Evolutionary conservation across 2,797 vertebrate genomes (phyloP).

Genomic region (Onychomys torridus): DNA sequence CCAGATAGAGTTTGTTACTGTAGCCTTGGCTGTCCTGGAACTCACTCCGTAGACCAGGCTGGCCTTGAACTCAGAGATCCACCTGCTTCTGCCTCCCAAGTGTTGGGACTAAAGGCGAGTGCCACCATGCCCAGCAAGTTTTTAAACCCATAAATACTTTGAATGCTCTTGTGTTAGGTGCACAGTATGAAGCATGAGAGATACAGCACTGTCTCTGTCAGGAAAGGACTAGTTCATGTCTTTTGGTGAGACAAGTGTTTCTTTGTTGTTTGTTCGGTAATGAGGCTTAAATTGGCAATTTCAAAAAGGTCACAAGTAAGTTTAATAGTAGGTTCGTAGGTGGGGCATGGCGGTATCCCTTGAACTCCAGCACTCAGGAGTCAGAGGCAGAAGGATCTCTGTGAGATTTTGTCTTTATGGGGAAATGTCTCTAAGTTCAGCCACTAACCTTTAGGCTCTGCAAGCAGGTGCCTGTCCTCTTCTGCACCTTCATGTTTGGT

Average conservation of each 20-base stretch:
- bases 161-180: neutral
- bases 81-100: neutral
- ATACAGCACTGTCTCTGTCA: neutral
- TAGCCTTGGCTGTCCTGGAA: neutral
- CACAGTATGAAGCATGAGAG: neutral
- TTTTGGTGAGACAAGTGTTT: neutral
- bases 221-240: slow-evolving; percentile 9
- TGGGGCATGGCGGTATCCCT: neutral
- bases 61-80: neutral
- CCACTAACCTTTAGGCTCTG: neutral
- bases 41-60: neutral
- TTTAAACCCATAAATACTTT: neutral
- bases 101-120: neutral
- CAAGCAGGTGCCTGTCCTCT: neutral
- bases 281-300: neutral
- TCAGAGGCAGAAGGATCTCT: neutral
- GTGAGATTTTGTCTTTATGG: neutral
- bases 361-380: neutral
- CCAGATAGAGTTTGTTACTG: neutral
- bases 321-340: neutral
- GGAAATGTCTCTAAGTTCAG: neutral
- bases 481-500: neutral
- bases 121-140: neutral
- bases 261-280: neutral
- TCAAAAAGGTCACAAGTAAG: neutral